Percentiles rank a stretch among this genome's conserved stretches.
Evolutionary conservation across 2,113 vertebrate species (phyloP).

Genomic region (Hiodon alosoides): DNA sequence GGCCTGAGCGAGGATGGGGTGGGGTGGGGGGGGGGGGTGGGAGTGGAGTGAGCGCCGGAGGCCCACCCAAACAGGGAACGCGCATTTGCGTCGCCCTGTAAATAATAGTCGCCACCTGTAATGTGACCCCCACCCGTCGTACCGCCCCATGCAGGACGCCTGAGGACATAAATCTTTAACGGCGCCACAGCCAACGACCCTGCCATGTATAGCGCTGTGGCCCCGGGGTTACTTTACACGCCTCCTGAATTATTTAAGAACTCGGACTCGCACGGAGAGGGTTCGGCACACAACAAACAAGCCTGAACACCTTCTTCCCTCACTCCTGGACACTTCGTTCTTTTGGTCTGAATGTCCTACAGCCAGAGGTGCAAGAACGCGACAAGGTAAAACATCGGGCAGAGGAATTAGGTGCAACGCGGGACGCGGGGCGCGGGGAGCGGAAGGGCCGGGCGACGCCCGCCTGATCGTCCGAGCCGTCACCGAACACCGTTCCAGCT

Average conservation of each 20-base stretch:
- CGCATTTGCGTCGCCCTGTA: neutral
- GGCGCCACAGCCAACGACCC: constrained; percentile 39
- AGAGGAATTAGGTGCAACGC: no score
- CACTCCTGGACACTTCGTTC: neutral
- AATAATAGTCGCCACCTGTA: neutral
- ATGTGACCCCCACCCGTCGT: neutral
- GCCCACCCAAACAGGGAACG: neutral
- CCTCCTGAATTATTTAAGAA: constrained; percentile 50
- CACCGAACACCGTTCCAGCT: neutral
- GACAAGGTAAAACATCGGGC: no score
- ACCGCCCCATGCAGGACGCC: constrained; percentile 43
- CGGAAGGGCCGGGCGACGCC: neutral
- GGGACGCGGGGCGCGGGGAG: neutral
- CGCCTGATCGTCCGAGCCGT: neutral
- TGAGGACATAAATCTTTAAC: constrained; percentile 55
- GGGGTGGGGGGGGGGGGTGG: no score
- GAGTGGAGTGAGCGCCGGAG: neutral
- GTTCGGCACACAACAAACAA: no score
- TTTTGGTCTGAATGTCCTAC: neutral
- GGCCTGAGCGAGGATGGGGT: no score
- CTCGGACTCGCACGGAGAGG: constrained; percentile 42
- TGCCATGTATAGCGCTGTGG: constrained; percentile 45
- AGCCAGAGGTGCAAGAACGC: no score
- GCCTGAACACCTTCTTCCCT: no score
- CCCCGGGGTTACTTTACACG: constrained; percentile 37